phyloP scores from a whole-genome alignment of 2,797 vertebrate genomes.

The Ispidina lecontei region DNA sequence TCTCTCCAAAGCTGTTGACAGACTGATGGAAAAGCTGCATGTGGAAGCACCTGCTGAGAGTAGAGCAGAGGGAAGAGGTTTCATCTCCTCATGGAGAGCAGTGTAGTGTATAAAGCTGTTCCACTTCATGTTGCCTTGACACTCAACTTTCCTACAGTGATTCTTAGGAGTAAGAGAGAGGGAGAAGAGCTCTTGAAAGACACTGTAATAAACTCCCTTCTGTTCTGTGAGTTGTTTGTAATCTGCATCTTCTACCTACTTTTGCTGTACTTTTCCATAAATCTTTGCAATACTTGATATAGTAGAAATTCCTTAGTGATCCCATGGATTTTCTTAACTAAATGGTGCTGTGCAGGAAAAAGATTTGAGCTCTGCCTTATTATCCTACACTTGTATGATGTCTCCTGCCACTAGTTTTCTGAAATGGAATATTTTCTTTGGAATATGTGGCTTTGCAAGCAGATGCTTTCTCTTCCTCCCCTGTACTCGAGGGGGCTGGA shows the following conservation, averaged over 20 bases:
- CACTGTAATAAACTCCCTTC: slow-evolving; percentile 31
- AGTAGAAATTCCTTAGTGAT: slow-evolving; percentile 34
- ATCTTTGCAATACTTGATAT: slow-evolving; percentile 38
- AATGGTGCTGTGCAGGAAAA: slow-evolving; percentile 58
- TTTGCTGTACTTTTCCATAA: slow-evolving; percentile 50
- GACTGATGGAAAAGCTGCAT: not conserved
- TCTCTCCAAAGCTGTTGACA: not conserved
- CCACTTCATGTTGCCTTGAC: slow-evolving; percentile 16
- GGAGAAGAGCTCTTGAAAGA: slow-evolving; percentile 43
- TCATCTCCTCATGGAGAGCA: not conserved
- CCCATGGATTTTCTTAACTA: slow-evolving; percentile 50
- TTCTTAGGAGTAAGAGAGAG: slow-evolving; percentile 4
- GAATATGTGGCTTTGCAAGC: slow-evolving; percentile 47
- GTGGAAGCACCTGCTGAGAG: not conserved
- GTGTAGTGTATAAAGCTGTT: not conserved
- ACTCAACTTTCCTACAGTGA: slow-evolving; percentile 12
- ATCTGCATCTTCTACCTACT: slow-evolving; percentile 41
- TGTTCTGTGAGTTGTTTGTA: slow-evolving; percentile 52
- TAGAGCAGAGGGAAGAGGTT: not conserved
- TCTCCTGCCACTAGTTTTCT: slow-evolving; percentile 45
- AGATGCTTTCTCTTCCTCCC: slow-evolving; percentile 43
- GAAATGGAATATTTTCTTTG: slow-evolving; percentile 25
- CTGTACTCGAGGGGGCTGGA: slow-evolving; percentile 19
- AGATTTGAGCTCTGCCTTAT: slow-evolving; percentile 43
- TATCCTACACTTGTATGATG: not conserved